Evolutionary conservation across 2,113 vertebrate genomes (phyloP).

Genomic region (Siniperca chuatsi): DNA sequence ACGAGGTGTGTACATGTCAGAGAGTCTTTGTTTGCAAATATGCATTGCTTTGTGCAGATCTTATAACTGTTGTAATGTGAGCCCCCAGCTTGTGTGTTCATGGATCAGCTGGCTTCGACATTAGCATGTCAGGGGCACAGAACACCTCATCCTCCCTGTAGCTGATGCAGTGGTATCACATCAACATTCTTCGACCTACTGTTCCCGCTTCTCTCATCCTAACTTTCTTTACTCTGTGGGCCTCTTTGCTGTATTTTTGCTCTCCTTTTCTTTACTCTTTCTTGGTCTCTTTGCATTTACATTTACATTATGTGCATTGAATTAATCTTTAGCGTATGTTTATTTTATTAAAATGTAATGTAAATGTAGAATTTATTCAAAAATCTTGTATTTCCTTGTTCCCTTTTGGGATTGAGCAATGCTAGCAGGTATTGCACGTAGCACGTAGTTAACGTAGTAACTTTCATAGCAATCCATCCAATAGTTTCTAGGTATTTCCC

Average conservation of each 20-base stretch:
- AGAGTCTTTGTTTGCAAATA: not conserved
- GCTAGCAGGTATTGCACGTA: no score
- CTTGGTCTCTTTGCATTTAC: not conserved
- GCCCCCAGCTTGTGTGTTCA: constrained; percentile 24
- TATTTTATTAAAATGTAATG: no score
- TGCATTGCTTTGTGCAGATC: not conserved
- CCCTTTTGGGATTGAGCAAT: not conserved
- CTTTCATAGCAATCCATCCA: not conserved
- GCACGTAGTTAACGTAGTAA: not conserved
- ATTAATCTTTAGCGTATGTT: not conserved
- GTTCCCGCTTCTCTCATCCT: not conserved
- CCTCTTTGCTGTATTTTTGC: not conserved
- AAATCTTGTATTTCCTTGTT: not conserved
- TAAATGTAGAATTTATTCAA: constrained; percentile 7
- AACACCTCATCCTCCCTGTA: constrained; percentile 12
- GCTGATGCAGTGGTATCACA: not conserved
- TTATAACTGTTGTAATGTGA: not conserved
- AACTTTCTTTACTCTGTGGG: not conserved
- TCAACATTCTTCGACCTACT: not conserved
- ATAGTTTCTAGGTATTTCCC: not conserved
- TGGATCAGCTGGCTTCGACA: constrained; percentile 37
- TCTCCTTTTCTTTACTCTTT: no score
- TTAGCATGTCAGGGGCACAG: not conserved
- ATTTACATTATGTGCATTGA: not conserved
- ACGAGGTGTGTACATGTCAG: not conserved